Conservation (phyloP, 2,113 vertebrate genomes). For the Scomber scombrus region DNA sequence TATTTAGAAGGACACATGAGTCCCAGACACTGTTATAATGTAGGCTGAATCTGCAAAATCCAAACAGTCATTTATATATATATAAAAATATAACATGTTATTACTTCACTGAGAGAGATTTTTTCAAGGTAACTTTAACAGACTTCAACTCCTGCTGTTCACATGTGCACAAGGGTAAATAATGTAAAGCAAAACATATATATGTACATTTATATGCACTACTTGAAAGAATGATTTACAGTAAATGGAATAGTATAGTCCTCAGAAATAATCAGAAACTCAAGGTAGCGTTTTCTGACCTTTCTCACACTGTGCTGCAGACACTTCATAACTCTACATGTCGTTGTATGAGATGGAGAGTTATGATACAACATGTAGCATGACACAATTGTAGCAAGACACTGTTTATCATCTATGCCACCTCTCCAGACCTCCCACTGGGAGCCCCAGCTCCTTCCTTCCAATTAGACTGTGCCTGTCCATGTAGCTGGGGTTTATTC, state of each 20-base stretch:
- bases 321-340: constrained; percentile 38
- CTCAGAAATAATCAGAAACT: not conserved
- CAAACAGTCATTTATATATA: too few relatives aligned
- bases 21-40: too few relatives aligned
- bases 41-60: too few relatives aligned
- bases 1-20: too few relatives aligned
- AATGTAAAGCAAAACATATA: not conserved
- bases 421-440: constrained; percentile 32
- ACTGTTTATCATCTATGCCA: constrained; percentile 29
- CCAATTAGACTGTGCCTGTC: constrained; percentile 15
- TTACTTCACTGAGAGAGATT: too few relatives aligned
- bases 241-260: not conserved
- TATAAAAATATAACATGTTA: too few relatives aligned
- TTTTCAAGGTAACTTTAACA: too few relatives aligned
- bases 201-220: not conserved
- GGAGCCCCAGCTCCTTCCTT: constrained; percentile 11
- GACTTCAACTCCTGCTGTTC: not conserved
- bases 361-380: constrained; percentile 1
- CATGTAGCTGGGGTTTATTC: constrained; percentile 36
- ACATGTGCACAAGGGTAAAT: not conserved
- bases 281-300: constrained; percentile 21
- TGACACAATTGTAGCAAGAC: constrained; percentile 34
- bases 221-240: not conserved
- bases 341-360: constrained; percentile 20
- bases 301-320: constrained; percentile 24